A percentile compares a stretch with the other conserved stretches of the same genome.
Conservation (phyloP, 2,888 invertebrate genomes). For the Caenorhabditis sp. region DNA sequence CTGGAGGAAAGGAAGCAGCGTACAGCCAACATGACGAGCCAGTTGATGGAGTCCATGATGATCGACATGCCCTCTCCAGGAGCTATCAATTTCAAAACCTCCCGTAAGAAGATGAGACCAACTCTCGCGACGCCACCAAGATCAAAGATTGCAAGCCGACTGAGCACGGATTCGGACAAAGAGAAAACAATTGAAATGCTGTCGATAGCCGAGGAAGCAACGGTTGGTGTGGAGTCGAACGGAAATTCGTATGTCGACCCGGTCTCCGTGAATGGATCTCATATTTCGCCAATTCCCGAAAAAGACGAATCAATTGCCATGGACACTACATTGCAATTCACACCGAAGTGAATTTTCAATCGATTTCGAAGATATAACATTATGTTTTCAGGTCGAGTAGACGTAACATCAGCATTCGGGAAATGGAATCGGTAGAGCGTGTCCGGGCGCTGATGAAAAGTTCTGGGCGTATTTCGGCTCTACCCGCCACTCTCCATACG, state of each 20-base stretch:
- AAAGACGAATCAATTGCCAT: not conserved
- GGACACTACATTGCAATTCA: not conserved
- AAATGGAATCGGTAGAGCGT: not conserved
- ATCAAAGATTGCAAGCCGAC: not conserved
- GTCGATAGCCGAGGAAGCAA: constrained; percentile 29
- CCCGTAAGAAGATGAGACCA: constrained; percentile 27
- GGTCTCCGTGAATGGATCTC: constrained; percentile 14
- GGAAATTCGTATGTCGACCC: constrained; percentile 30
- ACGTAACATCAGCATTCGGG: not conserved
- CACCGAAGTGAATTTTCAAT: constrained; percentile 23
- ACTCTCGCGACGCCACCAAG: constrained; percentile 6
- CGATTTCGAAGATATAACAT: not conserved
- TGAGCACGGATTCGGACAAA: constrained; percentile 48
- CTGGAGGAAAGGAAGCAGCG: constrained; percentile 13
- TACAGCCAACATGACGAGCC: constrained; percentile 1
- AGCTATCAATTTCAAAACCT: constrained; percentile 22
- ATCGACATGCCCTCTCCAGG: constrained; percentile 39
- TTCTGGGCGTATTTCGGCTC: too few species aligned
- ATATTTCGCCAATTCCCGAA: constrained; percentile 21
- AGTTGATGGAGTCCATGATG: constrained; percentile 21
- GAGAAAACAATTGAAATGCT: constrained; percentile 42
- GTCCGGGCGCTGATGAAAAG: too few species aligned
- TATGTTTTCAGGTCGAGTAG: constrained; percentile 9
- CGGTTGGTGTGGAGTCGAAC: constrained; percentile 12
- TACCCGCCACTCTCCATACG: too few species aligned